These are phyloP conservation scores for Agrotis ipsilon DNA, from an alignment of 2,888 invertebrate genomes.

Conservation along the genomic window DNA sequence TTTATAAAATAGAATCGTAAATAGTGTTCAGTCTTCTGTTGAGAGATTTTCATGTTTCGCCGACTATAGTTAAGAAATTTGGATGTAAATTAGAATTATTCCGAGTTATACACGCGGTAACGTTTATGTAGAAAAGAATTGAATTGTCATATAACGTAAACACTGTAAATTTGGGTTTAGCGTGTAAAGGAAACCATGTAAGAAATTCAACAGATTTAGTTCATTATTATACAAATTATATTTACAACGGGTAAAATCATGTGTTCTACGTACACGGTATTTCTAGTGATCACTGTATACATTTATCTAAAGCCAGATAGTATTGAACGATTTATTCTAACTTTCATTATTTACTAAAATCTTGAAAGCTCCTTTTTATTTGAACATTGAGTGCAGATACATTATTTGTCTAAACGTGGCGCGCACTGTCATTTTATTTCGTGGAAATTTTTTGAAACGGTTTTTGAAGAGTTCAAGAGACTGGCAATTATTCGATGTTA, in stretches of 20 bases:
- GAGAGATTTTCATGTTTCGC: constrained; percentile 78
- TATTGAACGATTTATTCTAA: constrained; percentile 88
- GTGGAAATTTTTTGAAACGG: constrained; percentile 26
- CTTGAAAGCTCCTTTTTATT: constrained; percentile 91
- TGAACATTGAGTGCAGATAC: constrained; percentile 91
- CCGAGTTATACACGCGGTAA: constrained; percentile 61
- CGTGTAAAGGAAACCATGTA: constrained; percentile 73
- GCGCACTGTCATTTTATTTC: constrained; percentile 82
- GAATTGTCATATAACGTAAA: constrained; percentile 60
- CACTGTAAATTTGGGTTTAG: constrained; percentile 71
- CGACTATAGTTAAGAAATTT: constrained; percentile 70
- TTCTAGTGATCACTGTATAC: constrained; percentile 88
- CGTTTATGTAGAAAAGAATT: constrained; percentile 58
- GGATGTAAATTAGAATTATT: constrained; percentile 58
- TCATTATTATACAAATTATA: constrained; percentile 80
- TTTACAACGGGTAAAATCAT: constrained; percentile 77
- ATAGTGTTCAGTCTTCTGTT: constrained; percentile 90
- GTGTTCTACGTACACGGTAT: constrained; percentile 74
- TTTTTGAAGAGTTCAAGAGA: constrained; percentile 26
- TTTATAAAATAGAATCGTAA: constrained; percentile 90
- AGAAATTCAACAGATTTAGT: constrained; percentile 74
- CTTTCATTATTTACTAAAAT: constrained; percentile 89
- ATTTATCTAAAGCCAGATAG: constrained; percentile 90
- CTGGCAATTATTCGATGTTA: constrained; percentile 35
- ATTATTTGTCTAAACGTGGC: constrained; percentile 89